Conservation (phyloP, 1,140 invertebrate species). For the Drosophila mojavensis region DNA sequence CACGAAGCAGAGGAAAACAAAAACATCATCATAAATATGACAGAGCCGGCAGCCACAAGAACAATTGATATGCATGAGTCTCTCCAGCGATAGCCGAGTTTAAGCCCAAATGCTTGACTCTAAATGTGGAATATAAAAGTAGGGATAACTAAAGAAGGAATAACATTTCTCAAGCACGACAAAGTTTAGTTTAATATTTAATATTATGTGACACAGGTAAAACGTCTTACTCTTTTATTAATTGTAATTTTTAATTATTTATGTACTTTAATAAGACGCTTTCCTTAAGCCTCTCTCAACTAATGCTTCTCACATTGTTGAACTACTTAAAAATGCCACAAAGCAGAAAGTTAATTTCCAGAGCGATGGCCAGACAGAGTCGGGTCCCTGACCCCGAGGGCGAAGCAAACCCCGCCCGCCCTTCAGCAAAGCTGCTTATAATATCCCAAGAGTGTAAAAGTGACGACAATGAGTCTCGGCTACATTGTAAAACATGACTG, state of each 20-base stretch:
- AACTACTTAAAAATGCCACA: too few relatives aligned
- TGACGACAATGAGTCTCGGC: constrained; percentile 19
- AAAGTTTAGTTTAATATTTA: too few relatives aligned
- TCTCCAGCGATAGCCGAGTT: neutral
- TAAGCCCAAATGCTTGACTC: neutral
- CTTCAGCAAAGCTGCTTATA: constrained; percentile 1
- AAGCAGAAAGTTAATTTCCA: too few relatives aligned
- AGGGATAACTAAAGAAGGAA: too few relatives aligned
- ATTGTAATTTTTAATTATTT: neutral
- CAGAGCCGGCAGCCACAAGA: constrained; percentile 18
- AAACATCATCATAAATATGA: constrained; percentile 50
- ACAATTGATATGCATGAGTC: constrained; percentile 62
- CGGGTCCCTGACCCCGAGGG: neutral
- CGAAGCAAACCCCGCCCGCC: neutral
- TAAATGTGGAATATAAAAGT: neutral
- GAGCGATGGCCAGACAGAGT: too few relatives aligned
- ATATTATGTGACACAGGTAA: too few relatives aligned
- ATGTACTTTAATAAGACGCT: neutral
- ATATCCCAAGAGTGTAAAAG: constrained; percentile 18
- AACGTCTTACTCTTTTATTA: too few relatives aligned
- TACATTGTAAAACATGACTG: constrained; percentile 1
- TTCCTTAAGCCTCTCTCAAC: neutral
- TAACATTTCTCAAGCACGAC: too few relatives aligned
- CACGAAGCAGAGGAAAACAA: constrained; percentile 13
- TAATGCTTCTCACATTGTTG: too few relatives aligned